Evolutionary conservation across 2,797 vertebrate genomes (phyloP).

Genomic region (Thripadectes ignobilis): DNA sequence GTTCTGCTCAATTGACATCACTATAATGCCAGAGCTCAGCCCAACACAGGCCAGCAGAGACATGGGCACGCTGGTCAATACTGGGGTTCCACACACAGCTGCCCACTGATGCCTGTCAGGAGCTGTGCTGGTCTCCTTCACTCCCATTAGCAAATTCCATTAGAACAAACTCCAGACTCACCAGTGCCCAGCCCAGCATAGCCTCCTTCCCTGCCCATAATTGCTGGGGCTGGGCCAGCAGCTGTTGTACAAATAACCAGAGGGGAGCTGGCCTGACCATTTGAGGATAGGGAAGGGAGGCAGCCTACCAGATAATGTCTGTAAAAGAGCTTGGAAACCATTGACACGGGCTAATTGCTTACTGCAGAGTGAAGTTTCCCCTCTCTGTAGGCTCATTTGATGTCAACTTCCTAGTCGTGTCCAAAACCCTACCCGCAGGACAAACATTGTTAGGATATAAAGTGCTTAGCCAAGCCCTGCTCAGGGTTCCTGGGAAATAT

Average conservation of each 20-base stretch:
- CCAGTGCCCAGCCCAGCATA: not conserved
- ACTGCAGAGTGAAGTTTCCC: not conserved
- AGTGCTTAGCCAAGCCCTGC: not conserved
- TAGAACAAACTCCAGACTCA: not conserved
- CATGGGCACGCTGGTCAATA: rapidly evolving
- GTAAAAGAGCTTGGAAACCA: conserved; percentile 18
- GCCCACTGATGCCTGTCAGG: not conserved
- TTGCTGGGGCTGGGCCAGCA: conserved; percentile 13
- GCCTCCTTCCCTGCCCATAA: not conserved
- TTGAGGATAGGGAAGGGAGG: not conserved
- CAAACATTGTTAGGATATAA: not conserved
- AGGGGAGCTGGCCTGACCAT: not conserved
- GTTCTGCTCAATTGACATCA: not conserved
- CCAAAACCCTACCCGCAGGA: conserved; percentile 9
- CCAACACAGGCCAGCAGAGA: not conserved
- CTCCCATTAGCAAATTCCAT: not conserved
- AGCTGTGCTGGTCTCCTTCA: not conserved
- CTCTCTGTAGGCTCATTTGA: conserved; percentile 8
- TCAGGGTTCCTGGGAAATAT: conserved; percentile 2
- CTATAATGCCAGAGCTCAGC: not conserved
- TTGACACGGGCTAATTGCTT: not conserved
- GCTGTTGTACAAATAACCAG: not conserved
- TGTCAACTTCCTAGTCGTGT: not conserved
- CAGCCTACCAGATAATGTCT: conserved; percentile 20
- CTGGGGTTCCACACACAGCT: not conserved